These are phyloP conservation scores for Sylvilagus floridanus DNA, from an alignment of 2,797 vertebrate genomes.

Conservation along the genomic window DNA sequence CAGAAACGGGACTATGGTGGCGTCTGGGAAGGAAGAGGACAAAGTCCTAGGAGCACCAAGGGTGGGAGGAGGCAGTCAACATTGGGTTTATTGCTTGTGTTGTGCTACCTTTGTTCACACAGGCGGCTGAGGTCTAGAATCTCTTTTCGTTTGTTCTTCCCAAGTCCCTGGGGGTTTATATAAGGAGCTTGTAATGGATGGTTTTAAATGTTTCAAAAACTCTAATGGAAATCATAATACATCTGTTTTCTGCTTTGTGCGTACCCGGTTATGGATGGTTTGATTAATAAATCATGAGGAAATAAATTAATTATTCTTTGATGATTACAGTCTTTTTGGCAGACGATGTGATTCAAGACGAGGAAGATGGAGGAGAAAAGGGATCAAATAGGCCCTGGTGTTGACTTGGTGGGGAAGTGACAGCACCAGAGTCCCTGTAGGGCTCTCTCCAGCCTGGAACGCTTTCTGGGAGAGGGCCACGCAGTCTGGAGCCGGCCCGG, in stretches of 20 bases:
- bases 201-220: conserved; percentile 71
- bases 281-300: conserved; percentile 80
- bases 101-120: not conserved
- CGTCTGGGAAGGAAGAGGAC: not conserved
- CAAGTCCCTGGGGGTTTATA: not conserved
- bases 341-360: not conserved
- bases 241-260: conserved; percentile 67
- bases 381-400: not conserved
- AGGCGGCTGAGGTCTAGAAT: not conserved
- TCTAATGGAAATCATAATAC: conserved; percentile 74
- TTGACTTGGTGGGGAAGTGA: not conserved
- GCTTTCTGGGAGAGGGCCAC: not conserved
- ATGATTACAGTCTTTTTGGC: conserved; percentile 69
- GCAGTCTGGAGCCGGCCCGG: not conserved
- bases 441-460: not conserved
- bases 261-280: conserved; percentile 39
- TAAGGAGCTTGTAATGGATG: conserved; percentile 54
- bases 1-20: not conserved
- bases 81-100: not conserved
- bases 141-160: conserved; percentile 37
- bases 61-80: no score
- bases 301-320: conserved; percentile 78
- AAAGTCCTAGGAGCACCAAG: not conserved
- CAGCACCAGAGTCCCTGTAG: not conserved
- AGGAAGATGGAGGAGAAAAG: not conserved